A percentile compares a stretch with the other conserved stretches of the same genome.
Conservation (phyloP, 2,797 vertebrate genomes). For the Syngnathus rostellatus region DNA sequence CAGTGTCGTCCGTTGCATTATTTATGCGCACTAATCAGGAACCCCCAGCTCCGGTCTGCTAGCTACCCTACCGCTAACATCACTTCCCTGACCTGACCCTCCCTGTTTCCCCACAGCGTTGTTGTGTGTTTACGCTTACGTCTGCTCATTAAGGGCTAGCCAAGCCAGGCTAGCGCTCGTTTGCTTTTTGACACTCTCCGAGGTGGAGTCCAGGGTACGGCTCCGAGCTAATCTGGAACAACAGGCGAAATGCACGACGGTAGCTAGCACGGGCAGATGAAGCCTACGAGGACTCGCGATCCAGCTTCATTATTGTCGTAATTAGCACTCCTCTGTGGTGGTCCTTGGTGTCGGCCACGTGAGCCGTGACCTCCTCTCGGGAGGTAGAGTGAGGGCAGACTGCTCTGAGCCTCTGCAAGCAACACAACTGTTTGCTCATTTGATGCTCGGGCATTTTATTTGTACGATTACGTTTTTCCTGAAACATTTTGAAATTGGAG, state of each 20-base stretch:
- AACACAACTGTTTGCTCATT: slow-evolving; percentile 64
- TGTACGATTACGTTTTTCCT: not conserved
- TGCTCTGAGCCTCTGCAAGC: slow-evolving; percentile 34
- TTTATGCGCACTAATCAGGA: slow-evolving; percentile 69
- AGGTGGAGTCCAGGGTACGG: slow-evolving; percentile 39
- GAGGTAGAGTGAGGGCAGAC: slow-evolving; percentile 33
- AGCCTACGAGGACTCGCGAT: slow-evolving; percentile 58
- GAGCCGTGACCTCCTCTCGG: slow-evolving; percentile 57
- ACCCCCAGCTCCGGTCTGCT: slow-evolving; percentile 50
- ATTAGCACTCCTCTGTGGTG: slow-evolving; percentile 56
- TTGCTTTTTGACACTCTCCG: slow-evolving; percentile 56
- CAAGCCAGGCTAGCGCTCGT: slow-evolving; percentile 44
- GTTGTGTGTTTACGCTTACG: slow-evolving; percentile 60
- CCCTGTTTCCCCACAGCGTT: slow-evolving; percentile 63
- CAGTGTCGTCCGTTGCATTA: slow-evolving; percentile 54
- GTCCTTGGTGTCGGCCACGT: slow-evolving; percentile 47
- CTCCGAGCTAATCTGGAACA: slow-evolving; percentile 60
- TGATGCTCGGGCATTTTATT: slow-evolving; percentile 46
- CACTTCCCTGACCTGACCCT: slow-evolving; percentile 64
- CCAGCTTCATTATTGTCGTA: slow-evolving; percentile 69
- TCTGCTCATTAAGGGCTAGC: slow-evolving; percentile 62
- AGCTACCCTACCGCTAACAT: slow-evolving; percentile 65
- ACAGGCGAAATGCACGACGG: slow-evolving; percentile 40
- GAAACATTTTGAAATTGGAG: no score
- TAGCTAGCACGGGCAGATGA: slow-evolving; percentile 49